phyloP scores from a whole-genome alignment of 2,113 vertebrate genomes.

The Symphodus melops region DNA sequence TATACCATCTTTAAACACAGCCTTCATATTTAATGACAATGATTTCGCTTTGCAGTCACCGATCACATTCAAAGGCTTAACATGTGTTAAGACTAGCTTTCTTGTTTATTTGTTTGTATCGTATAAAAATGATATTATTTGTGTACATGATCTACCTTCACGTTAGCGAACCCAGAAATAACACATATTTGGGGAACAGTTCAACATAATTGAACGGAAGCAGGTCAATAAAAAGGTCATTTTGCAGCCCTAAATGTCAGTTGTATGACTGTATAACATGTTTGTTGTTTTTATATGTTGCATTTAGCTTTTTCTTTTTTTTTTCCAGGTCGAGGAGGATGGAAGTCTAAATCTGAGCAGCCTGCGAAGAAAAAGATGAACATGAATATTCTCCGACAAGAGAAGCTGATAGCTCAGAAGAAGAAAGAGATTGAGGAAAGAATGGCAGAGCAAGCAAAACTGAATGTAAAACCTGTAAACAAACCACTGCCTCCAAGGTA shows the following conservation, averaged over 20 bases:
- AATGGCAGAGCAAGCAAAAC: slow-evolving; percentile 89
- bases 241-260: not conserved
- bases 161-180: not conserved
- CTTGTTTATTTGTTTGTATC: not conserved
- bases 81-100: not conserved
- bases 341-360: slow-evolving; percentile 85
- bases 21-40: too few species aligned
- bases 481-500: slow-evolving; percentile 79
- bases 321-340: slow-evolving; percentile 85
- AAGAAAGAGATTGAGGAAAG: slow-evolving; percentile 95
- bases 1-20: not conserved
- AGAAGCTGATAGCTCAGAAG: slow-evolving; percentile 96
- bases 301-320: not conserved
- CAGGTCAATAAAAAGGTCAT: too few species aligned
- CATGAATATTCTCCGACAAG: slow-evolving; percentile 92
- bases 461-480: slow-evolving; percentile 72
- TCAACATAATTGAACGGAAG: not conserved
- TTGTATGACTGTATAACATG: not conserved
- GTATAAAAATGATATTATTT: not conserved
- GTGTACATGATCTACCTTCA: not conserved
- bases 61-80: not conserved
- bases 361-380: slow-evolving; percentile 89
- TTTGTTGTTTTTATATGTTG: not conserved
- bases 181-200: not conserved
- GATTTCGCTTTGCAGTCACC: not conserved